Base-by-base conservation (phyloP, 2,113 vertebrate species). In the Dinomys branickii region DNA sequence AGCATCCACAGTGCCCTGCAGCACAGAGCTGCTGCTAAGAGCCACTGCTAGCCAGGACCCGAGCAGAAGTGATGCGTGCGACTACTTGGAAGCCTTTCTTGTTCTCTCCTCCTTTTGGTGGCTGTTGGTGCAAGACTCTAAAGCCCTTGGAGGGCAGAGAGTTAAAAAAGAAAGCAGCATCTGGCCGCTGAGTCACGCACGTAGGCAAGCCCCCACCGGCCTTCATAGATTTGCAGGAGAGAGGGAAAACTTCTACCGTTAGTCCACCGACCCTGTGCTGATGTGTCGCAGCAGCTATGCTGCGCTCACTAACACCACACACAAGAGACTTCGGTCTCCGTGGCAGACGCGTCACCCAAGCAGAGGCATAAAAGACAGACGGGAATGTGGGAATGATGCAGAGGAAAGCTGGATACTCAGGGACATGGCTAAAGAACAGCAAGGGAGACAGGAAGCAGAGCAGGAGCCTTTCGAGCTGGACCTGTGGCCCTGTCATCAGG, bases 261-360 rank as follows among this genome's bases (percentile, higher is more conserved):
- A 77, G 44, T 50, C 20, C 77, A 19, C 0, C 78, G 83, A n/a
- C 41, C 11, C 1, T 4, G 3, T 47, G 6, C 4, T 2, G 10
- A 58, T 0, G 1, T 30, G 59, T 89, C 19, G 35, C 0, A 20
- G 63, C 33, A 28, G 13, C n/a, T 11, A 7, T 10, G 24, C 41
- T 35, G 44, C 33, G 14, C 20, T 33, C 16, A 35, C 20, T 33
- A 12, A 35, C 10, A 28, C 0, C 47, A 50, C n/a, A 4, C 22
- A 38, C 69, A 50, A 41, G 1, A 59, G 19, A 61, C 9, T 56
- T 14, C 2, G 14, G 28, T 65, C 61, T 56, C 50, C 6, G 30
- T 0, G 5, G 7, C 2, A 54, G 5, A 9, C 38, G 33, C 0
- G 5, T 13, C 10, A 1, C 3, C 16, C 2, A 6, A 30, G 71